phyloP scores from a whole-genome alignment of 2,888 invertebrate genomes.

The Quadroppia sp. region DNA sequence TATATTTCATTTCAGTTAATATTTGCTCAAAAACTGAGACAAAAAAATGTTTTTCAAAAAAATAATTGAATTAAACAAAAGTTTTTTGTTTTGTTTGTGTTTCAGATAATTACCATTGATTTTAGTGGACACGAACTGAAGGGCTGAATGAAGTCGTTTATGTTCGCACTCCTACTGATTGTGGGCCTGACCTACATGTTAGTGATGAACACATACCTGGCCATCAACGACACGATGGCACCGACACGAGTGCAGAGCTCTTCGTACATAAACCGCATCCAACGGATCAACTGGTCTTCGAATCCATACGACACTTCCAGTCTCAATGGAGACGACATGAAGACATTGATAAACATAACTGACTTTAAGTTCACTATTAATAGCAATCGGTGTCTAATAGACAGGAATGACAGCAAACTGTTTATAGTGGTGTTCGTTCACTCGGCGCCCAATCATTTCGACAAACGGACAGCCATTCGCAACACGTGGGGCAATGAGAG shows the following conservation, averaged over 20 bases:
- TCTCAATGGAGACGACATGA: conserved; percentile 38
- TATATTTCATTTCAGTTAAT: too few relatives aligned
- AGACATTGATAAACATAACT: conserved; percentile 44
- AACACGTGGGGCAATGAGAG: conserved; percentile 45
- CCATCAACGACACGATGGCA: not conserved
- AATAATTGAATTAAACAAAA: too few relatives aligned
- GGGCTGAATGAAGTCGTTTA: conserved; percentile 1
- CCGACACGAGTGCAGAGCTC: not conserved
- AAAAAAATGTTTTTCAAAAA: too few relatives aligned
- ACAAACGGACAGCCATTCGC: conserved; percentile 46
- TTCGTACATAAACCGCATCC: not conserved
- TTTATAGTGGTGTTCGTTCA: conserved; percentile 47
- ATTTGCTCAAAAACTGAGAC: too few relatives aligned
- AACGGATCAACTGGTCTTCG: conserved; percentile 14
- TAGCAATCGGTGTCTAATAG: conserved; percentile 43
- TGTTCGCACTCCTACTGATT: conserved; percentile 2
- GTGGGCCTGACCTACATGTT: conserved; percentile 18
- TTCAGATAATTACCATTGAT: not conserved
- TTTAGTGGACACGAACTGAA: not conserved
- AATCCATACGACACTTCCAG: conserved; percentile 34
- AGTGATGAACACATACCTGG: conserved; percentile 5
- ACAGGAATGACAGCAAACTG: conserved; percentile 1
- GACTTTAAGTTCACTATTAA: conserved; percentile 47
- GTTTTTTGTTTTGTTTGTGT: too few relatives aligned
- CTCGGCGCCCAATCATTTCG: conserved; percentile 46